Conservation (phyloP, 2,888 invertebrate genomes). For the Philhelius pedissequus region DNA sequence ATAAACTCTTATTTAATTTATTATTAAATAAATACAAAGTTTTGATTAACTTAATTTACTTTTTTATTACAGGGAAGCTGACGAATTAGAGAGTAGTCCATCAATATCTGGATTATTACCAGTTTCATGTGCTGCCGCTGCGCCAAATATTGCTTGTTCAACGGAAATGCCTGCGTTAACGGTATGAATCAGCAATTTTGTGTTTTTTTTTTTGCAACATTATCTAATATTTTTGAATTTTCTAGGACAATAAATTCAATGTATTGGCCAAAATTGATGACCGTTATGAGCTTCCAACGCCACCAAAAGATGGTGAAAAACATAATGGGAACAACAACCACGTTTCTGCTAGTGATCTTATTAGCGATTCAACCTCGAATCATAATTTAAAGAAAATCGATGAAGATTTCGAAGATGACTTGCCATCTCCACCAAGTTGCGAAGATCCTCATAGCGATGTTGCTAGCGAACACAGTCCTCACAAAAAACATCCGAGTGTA, state of each 20-base stretch:
- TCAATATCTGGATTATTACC: slow-evolving; percentile 54
- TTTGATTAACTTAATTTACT: background rate
- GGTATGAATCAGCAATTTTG: slow-evolving; percentile 12
- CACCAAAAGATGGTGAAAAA: slow-evolving; percentile 34
- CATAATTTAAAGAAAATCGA: slow-evolving; percentile 64
- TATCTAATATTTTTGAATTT: background rate
- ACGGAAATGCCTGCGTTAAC: slow-evolving; percentile 53
- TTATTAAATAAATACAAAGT: background rate
- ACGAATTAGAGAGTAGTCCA: slow-evolving; percentile 37
- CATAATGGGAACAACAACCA: slow-evolving; percentile 33
- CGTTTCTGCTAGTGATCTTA: slow-evolving; percentile 38
- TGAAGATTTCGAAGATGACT: slow-evolving; percentile 56
- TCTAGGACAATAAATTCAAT: slow-evolving; percentile 60
- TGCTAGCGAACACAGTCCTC: slow-evolving; percentile 44
- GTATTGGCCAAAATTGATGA: slow-evolving; percentile 43
- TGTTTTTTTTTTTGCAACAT: background rate
- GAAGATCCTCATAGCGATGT: slow-evolving; percentile 38
- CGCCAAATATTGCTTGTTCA: slow-evolving; percentile 37
- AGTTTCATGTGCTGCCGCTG: slow-evolving; percentile 54
- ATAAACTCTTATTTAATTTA: background rate
- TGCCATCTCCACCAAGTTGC: slow-evolving; percentile 45
- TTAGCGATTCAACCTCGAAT: slow-evolving; percentile 33
- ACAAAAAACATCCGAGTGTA: slow-evolving; percentile 42
- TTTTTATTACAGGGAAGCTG: slow-evolving; percentile 28
- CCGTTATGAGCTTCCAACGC: slow-evolving; percentile 27